These are phyloP conservation scores for Brachyrhaphis roseni DNA, from an alignment of 2,797 vertebrate species.

Conservation along the genomic window DNA sequence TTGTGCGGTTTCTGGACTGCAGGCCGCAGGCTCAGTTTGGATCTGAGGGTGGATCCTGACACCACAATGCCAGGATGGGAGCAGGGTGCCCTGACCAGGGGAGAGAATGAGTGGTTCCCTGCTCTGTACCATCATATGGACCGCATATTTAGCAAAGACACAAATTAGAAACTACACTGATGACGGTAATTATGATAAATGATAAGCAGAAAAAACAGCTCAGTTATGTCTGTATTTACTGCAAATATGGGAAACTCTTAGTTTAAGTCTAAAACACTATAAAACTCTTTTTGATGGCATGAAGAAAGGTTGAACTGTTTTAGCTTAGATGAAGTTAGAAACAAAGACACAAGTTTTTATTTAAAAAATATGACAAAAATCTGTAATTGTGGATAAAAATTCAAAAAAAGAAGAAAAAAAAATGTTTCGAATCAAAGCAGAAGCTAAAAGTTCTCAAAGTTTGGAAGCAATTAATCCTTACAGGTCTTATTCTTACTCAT, in stretches of 20 bases:
- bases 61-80: constrained; percentile 53
- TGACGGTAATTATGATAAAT: constrained; percentile 12
- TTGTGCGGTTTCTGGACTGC: constrained; percentile 58
- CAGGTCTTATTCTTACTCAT: not conserved
- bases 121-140: constrained; percentile 8
- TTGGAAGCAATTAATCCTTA: not conserved
- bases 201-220: not conserved
- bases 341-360: not conserved
- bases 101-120: constrained; percentile 39
- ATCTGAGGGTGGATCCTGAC: constrained; percentile 59
- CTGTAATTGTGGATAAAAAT: not conserved
- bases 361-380: not conserved
- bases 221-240: not conserved
- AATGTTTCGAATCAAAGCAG: not conserved
- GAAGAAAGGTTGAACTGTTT: not conserved
- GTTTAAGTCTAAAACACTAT: not conserved
- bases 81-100: constrained; percentile 21
- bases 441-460: not conserved
- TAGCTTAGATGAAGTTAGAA: not conserved
- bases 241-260: not conserved
- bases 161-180: constrained; percentile 31
- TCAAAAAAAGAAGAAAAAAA: not conserved
- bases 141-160: constrained; percentile 5
- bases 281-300: not conserved
- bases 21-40: constrained; percentile 61